Evolutionary conservation across 2,797 vertebrate genomes (phyloP).

Genomic region (Acipenser ruthenus): DNA sequence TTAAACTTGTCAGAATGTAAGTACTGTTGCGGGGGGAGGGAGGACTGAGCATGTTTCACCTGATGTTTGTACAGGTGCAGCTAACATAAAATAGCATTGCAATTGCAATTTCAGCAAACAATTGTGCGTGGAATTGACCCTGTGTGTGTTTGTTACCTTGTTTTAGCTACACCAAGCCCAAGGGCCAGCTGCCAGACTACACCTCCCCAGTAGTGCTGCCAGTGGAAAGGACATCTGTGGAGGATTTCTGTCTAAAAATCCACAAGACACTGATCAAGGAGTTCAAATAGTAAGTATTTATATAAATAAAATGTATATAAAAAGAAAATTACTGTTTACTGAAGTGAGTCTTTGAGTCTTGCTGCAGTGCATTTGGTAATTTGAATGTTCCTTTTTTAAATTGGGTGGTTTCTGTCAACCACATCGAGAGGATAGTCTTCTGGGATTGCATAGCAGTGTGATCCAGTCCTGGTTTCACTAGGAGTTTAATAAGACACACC

Average conservation of each 20-base stretch:
- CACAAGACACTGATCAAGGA: constrained; percentile 98
- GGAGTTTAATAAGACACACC: no score
- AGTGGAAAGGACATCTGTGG: constrained; percentile 74
- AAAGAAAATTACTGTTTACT: no score
- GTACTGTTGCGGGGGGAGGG: constrained; percentile 27
- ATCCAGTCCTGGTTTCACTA: no score
- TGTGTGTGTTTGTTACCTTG: constrained; percentile 4
- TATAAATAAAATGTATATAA: not conserved
- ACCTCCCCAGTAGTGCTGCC: constrained; percentile 89
- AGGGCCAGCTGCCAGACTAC: constrained; percentile 96
- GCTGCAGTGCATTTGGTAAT: no score
- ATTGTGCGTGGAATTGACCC: not conserved
- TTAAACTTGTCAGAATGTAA: constrained; percentile 92
- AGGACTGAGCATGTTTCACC: not conserved
- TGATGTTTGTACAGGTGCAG: not conserved
- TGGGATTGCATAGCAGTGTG: no score
- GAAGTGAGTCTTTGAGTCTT: no score
- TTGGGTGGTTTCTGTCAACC: no score
- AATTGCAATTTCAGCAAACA: no score
- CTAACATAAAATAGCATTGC: no score
- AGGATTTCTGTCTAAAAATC: constrained; percentile 97
- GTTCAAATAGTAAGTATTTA: constrained; percentile 88
- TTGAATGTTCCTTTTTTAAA: no score
- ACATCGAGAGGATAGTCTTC: no score
- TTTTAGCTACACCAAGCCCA: constrained; percentile 93